A percentile compares a stretch with the other conserved stretches of the same genome.
Evolutionary conservation across 2,113 vertebrate species (phyloP).

Genomic region (Sinocyclocheilus maitianheensis): DNA sequence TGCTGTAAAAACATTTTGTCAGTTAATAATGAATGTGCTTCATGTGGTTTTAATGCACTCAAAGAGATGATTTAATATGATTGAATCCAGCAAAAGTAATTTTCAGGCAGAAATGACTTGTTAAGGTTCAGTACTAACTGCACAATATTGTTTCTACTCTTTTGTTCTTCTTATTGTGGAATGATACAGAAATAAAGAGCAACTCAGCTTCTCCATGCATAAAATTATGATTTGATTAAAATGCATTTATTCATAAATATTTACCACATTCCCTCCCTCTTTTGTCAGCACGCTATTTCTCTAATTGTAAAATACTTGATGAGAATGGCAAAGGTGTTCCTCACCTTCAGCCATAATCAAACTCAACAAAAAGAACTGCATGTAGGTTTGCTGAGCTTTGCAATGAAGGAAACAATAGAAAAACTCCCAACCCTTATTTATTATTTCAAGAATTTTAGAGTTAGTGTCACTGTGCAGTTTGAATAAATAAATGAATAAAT

Average conservation of each 20-base stretch:
- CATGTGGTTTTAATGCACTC: not conserved
- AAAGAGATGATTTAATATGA: not conserved
- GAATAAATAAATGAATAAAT: not conserved
- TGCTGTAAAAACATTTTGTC: not conserved
- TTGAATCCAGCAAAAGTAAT: not conserved
- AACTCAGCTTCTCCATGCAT: not conserved
- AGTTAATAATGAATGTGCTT: not conserved
- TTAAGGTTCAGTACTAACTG: not conserved
- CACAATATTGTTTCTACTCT: not conserved
- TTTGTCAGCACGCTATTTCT: not conserved
- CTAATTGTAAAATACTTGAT: constrained; percentile 8
- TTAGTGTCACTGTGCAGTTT: not conserved
- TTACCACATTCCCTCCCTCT: not conserved
- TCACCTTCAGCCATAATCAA: constrained; percentile 20
- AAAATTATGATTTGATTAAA: not conserved
- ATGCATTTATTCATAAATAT: constrained; percentile 17
- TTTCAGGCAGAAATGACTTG: not conserved
- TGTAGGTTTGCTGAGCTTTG: not conserved
- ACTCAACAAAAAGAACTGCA: not conserved
- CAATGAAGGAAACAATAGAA: too few species aligned
- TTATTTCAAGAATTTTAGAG: not conserved
- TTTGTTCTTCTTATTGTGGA: not conserved
- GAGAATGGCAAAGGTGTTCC: not conserved
- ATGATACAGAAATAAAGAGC: not conserved
- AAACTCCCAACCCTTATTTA: not conserved